phyloP scores from a whole-genome alignment of 2,797 vertebrate genomes.

The Spondyliosoma cantharus region DNA sequence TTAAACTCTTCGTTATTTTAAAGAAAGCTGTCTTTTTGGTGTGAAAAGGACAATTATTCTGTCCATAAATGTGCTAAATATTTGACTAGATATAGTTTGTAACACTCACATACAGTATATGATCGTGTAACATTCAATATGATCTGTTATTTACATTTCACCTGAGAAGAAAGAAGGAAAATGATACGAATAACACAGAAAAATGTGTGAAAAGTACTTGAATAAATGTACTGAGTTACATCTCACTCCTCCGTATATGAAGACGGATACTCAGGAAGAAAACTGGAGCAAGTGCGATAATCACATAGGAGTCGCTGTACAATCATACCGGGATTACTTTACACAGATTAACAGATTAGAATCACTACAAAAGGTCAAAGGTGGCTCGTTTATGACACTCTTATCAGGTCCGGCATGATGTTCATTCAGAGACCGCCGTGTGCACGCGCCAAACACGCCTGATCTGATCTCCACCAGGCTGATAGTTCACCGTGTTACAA shows the following conservation, averaged over 20 bases:
- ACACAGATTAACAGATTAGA: constrained; percentile 10
- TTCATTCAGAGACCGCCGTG: constrained; percentile 27
- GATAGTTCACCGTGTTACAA: constrained; percentile 10
- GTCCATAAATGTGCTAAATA: too few relatives aligned
- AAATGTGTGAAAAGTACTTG: background rate
- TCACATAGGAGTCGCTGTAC: background rate
- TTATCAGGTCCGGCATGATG: constrained; percentile 17
- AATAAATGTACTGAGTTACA: background rate
- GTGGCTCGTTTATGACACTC: constrained; percentile 26
- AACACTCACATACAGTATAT: too few relatives aligned
- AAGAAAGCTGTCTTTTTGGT: background rate
- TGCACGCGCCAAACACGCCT: background rate
- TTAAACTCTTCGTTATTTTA: background rate
- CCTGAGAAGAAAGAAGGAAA: too few relatives aligned
- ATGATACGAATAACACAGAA: too few relatives aligned
- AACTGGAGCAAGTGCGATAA: background rate
- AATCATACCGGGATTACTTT: background rate
- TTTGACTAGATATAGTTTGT: too few relatives aligned
- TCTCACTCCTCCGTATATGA: background rate
- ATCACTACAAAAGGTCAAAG: constrained; percentile 33
- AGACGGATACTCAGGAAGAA: background rate
- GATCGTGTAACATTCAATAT: too few relatives aligned
- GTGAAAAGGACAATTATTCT: background rate
- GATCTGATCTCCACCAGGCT: background rate
- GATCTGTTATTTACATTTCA: too few relatives aligned